These are phyloP conservation scores for Lichenostomus cassidix DNA, from an alignment of 2,113 vertebrate species.

Conservation along the genomic window DNA sequence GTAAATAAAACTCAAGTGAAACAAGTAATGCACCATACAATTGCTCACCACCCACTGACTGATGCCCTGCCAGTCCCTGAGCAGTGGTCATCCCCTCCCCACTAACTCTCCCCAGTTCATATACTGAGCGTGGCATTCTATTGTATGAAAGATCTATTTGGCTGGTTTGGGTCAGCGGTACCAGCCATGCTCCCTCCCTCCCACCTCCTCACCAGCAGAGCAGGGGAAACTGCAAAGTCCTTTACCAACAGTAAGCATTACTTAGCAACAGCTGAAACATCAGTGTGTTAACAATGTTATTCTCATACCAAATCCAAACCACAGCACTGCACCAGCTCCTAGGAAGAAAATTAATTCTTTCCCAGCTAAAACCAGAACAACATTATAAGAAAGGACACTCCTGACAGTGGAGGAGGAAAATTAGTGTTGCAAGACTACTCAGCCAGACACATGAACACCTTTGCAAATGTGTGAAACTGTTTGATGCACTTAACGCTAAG, in stretches of 20 bases:
- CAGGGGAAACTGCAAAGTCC: background rate
- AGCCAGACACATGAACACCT: background rate
- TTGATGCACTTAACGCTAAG: background rate
- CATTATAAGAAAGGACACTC: background rate
- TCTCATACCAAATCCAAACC: background rate
- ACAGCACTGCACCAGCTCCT: background rate
- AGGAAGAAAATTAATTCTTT: background rate
- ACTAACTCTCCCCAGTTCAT: background rate
- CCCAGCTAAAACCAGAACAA: background rate
- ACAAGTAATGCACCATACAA: background rate
- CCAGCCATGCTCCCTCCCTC: background rate
- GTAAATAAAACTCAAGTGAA: background rate
- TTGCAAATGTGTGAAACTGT: background rate
- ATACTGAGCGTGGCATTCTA: background rate
- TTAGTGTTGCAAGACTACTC: background rate
- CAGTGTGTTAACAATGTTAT: background rate
- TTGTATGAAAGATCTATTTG: background rate
- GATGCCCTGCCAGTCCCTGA: background rate
- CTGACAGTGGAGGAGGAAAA: background rate
- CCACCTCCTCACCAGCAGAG: background rate
- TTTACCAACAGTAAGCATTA: background rate
- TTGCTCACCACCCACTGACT: background rate
- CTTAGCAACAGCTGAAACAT: background rate
- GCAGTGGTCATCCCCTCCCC: background rate
- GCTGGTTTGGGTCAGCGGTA: background rate